These are phyloP conservation scores for Rhynchomys soricoides DNA, from an alignment of 2,113 vertebrate genomes.

Conservation along the genomic window DNA sequence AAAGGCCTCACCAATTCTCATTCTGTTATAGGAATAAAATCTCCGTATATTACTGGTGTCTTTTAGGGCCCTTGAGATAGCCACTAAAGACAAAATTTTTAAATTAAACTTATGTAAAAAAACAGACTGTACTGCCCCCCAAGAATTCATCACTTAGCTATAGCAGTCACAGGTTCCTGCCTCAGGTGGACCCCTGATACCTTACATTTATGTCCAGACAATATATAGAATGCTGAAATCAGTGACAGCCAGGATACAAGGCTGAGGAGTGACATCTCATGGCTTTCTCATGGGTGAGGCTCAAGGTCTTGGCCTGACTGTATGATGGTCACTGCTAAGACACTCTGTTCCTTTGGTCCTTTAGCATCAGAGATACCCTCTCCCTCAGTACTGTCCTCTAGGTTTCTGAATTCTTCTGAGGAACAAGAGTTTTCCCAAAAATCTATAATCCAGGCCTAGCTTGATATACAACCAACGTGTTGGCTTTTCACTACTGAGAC, in stretches of 20 bases:
- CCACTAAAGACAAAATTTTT: not conserved
- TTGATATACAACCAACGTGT: not conserved
- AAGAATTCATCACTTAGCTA: not conserved
- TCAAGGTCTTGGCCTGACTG: not conserved
- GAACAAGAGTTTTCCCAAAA: not conserved
- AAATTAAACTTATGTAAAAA: not conserved
- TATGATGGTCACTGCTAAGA: not conserved
- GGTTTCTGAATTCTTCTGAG: not conserved
- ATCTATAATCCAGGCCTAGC: not conserved
- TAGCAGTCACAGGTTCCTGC: not conserved
- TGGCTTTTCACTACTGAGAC: not conserved
- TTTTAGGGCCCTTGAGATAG: not conserved
- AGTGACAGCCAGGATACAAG: not conserved
- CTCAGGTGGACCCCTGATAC: not conserved
- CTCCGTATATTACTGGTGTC: not conserved
- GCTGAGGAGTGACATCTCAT: not conserved
- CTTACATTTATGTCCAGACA: not conserved
- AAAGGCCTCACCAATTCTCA: not conserved
- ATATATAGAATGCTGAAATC: not conserved
- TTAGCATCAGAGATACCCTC: not conserved
- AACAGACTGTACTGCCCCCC: not conserved
- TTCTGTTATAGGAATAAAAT: not conserved
- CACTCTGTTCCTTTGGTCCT: not conserved
- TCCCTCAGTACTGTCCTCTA: not conserved
- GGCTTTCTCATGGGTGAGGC: not conserved